Conservation (phyloP, 2,113 vertebrate genomes). For the Hoplias malabaricus region DNA sequence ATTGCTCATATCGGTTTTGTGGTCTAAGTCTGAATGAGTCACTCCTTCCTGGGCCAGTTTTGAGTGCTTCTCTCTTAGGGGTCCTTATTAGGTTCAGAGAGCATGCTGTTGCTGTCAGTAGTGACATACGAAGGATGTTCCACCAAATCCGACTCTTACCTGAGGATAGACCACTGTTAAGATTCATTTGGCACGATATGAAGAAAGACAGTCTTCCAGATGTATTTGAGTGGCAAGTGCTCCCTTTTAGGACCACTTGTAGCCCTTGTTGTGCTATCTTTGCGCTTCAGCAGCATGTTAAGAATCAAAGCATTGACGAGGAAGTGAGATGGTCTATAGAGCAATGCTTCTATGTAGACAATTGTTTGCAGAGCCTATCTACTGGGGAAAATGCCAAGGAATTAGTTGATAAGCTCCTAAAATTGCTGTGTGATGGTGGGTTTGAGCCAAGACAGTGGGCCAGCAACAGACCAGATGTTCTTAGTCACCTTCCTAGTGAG, state of each 20-base stretch:
- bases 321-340: background rate
- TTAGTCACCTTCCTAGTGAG: background rate
- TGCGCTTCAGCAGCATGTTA: conserved; percentile 12
- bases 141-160: conserved; percentile 40
- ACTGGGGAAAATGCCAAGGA: background rate
- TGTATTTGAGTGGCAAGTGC: conserved; percentile 20
- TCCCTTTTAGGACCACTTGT: too few relatives aligned
- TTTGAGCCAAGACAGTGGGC: conserved; percentile 25
- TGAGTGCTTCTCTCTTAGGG: conserved; percentile 25
- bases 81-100: conserved; percentile 24
- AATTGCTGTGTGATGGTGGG: background rate
- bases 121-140: conserved; percentile 26
- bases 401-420: background rate
- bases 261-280: too few relatives aligned
- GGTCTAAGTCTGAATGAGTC: background rate
- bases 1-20: conserved; percentile 6
- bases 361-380: conserved; percentile 17
- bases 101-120: conserved; percentile 4
- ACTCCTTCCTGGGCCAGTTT: background rate
- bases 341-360: conserved; percentile 37
- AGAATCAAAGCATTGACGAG: background rate
- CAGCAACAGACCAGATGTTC: background rate
- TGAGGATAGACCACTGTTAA: too few relatives aligned
- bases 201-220: background rate
- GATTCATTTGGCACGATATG: conserved; percentile 16